phyloP scores from a whole-genome alignment of 2,888 invertebrate species.

The Agrilus mali region DNA sequence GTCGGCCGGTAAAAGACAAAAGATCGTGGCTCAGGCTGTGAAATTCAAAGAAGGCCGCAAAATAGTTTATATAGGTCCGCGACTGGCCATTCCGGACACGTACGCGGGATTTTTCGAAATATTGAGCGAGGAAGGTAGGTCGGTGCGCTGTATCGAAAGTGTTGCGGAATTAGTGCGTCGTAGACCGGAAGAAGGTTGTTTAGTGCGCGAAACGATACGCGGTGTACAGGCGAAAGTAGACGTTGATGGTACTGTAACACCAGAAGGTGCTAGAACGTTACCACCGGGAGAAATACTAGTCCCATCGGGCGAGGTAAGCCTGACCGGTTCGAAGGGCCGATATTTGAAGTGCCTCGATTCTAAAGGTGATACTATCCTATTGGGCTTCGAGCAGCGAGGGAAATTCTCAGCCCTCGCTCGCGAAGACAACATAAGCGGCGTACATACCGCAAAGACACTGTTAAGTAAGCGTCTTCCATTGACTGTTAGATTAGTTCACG shows the following conservation, averaged over 20 bases:
- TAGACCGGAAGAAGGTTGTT: slow-evolving; percentile 59
- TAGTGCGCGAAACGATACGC: slow-evolving; percentile 68
- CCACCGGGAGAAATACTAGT: slow-evolving; percentile 76
- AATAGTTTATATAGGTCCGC: slow-evolving; percentile 66
- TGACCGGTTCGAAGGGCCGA: slow-evolving; percentile 58
- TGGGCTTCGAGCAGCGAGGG: slow-evolving; percentile 78
- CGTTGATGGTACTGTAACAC: slow-evolving; percentile 44
- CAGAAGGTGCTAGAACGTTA: slow-evolving; percentile 60
- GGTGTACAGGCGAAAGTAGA: slow-evolving; percentile 52
- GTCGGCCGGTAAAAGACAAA: slow-evolving; percentile 72
- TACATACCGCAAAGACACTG: slow-evolving; percentile 81
- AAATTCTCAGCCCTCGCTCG: slow-evolving; percentile 87
- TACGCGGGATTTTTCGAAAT: slow-evolving; percentile 90
- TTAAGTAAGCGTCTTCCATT: slow-evolving; percentile 82
- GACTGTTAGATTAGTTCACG: slow-evolving; percentile 84
- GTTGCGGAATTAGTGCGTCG: slow-evolving; percentile 72
- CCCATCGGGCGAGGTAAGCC: slow-evolving; percentile 57
- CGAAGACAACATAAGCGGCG: slow-evolving; percentile 89
- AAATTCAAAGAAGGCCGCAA: slow-evolving; percentile 82
- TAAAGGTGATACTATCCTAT: slow-evolving; percentile 69
- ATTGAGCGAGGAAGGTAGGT: slow-evolving; percentile 84
- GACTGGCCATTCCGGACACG: slow-evolving; percentile 80
- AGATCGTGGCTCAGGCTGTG: slow-evolving; percentile 78
- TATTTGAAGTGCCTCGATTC: slow-evolving; percentile 79
- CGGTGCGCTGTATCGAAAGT: slow-evolving; percentile 80